phyloP scores from a whole-genome alignment of 2,113 vertebrate genomes.

The Cheilinus undulatus region DNA sequence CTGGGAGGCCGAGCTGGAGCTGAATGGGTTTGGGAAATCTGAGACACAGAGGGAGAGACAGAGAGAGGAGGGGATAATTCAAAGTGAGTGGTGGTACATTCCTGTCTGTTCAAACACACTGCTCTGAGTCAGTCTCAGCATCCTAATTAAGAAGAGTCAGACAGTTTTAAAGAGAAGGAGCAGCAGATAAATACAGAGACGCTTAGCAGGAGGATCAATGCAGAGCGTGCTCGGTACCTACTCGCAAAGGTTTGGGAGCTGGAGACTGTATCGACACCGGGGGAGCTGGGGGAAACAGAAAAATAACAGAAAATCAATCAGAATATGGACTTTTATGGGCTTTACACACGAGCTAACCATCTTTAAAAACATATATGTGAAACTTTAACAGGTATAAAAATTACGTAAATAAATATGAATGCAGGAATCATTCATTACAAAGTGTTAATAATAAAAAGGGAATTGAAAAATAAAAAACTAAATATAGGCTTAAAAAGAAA shows the following conservation, averaged over 20 bases:
- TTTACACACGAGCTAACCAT: background rate
- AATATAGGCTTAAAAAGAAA: too few species aligned
- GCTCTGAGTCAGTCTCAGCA: slow-evolving; percentile 36
- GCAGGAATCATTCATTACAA: too few species aligned
- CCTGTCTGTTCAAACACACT: slow-evolving; percentile 50
- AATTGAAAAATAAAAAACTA: too few species aligned
- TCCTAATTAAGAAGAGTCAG: slow-evolving; percentile 39
- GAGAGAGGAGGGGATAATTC: slow-evolving; percentile 42
- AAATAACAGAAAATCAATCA: slow-evolving; percentile 2
- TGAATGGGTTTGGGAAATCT: slow-evolving; percentile 90
- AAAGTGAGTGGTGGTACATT: slow-evolving; percentile 56
- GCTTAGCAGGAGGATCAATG: slow-evolving; percentile 23
- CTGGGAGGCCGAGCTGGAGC: slow-evolving; percentile 75
- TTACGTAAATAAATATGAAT: too few species aligned
- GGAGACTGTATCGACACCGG: slow-evolving; percentile 77
- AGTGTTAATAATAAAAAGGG: too few species aligned
- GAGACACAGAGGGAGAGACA: slow-evolving; percentile 40
- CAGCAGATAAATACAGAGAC: slow-evolving; percentile 19
- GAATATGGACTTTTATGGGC: background rate
- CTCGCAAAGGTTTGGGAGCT: slow-evolving; percentile 82
- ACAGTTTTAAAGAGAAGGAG: slow-evolving; percentile 8
- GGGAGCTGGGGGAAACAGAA: slow-evolving; percentile 69
- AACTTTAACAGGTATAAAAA: too few species aligned
- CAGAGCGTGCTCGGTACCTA: slow-evolving; percentile 47
- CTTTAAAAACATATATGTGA: too few species aligned